These are phyloP conservation scores for Heliornis fulica DNA, from an alignment of 2,113 vertebrate species.

Conservation along the genomic window DNA sequence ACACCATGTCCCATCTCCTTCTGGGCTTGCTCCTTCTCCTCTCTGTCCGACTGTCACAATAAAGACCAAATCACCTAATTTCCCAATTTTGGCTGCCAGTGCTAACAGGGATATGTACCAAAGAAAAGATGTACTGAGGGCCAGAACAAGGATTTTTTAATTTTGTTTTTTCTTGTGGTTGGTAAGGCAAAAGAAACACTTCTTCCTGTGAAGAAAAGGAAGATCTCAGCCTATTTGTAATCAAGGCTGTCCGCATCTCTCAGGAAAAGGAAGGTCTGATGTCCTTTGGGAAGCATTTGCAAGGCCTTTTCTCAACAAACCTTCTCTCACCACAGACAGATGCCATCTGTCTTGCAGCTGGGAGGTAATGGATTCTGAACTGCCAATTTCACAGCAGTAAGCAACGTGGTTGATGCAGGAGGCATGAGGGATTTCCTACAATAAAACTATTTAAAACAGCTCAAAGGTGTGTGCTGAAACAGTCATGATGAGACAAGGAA, in stretches of 20 bases:
- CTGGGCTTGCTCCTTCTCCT: not conserved
- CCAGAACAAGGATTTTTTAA: not conserved
- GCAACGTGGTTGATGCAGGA: not conserved
- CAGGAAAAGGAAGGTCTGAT: conserved; percentile 48
- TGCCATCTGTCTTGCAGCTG: conserved; percentile 68
- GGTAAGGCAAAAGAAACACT: not conserved
- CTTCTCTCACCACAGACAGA: conserved; percentile 53
- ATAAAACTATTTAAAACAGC: conserved; percentile 18
- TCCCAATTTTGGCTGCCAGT: not conserved
- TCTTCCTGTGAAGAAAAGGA: not conserved
- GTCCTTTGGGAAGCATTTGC: conserved; percentile 45
- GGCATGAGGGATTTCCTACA: conserved; percentile 39
- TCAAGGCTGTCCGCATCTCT: not conserved
- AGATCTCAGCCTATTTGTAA: not conserved
- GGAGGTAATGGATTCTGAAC: conserved; percentile 64
- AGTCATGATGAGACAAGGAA: not conserved
- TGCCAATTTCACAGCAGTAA: conserved; percentile 62
- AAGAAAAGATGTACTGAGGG: not conserved
- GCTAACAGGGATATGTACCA: not conserved
- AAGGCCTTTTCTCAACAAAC: conserved; percentile 60
- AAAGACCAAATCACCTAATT: not conserved
- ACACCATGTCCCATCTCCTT: not conserved
- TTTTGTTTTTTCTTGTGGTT: not conserved
- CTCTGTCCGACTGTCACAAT: not conserved
- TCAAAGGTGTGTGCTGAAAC: not conserved